phyloP scores from a whole-genome alignment of 2,888 invertebrate genomes.

The Synanthedon vespiformis region DNA sequence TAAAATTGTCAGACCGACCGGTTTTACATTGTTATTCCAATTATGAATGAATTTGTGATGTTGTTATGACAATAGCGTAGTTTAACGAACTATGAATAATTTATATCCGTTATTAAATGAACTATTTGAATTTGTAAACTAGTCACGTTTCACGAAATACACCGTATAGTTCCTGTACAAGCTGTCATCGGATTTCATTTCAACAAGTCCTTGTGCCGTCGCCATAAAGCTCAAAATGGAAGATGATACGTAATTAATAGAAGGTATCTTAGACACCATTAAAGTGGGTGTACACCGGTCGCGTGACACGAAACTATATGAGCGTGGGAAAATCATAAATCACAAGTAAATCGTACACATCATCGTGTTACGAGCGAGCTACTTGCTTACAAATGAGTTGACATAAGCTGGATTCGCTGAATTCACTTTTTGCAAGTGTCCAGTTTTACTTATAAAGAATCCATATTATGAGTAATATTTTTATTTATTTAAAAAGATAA shows the following conservation, averaged over 20 bases:
- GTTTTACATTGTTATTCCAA: no score
- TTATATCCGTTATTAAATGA: neutral
- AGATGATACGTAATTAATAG: neutral
- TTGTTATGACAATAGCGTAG: no score
- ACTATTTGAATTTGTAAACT: neutral
- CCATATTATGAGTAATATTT: no score
- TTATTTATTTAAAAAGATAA: no score
- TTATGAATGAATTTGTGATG: no score
- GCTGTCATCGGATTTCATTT: neutral
- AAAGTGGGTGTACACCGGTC: slow-evolving; percentile 1
- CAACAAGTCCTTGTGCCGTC: neutral
- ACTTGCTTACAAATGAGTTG: neutral
- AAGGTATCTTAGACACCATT: neutral
- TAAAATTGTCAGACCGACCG: no score
- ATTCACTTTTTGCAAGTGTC: no score
- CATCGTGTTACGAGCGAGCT: neutral
- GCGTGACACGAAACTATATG: slow-evolving; percentile 6
- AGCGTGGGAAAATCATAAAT: slow-evolving; percentile 10
- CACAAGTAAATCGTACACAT: slow-evolving; percentile 1
- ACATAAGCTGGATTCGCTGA: no score
- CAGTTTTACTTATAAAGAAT: no score
- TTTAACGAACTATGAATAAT: neutral
- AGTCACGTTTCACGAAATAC: neutral
- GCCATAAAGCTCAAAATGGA: no score
- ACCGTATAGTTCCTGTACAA: neutral